phyloP scores from a whole-genome alignment of 1,140 invertebrate species.

The Ceratosolen solmsi region DNA sequence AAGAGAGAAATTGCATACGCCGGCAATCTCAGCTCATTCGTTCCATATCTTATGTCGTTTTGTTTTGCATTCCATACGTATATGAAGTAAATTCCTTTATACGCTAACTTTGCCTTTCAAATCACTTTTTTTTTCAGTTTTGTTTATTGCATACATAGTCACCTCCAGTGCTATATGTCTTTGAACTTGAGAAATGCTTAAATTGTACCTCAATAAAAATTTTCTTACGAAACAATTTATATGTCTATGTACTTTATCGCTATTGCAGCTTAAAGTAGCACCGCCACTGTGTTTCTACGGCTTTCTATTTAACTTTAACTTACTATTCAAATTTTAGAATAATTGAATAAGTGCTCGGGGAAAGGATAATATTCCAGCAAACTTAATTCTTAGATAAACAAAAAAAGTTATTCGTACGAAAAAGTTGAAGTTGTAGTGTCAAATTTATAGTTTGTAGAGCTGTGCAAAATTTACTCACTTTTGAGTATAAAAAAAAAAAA shows the following conservation, averaged over 20 bases:
- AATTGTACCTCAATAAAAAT: slow-evolving; percentile 8
- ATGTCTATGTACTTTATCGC: neutral
- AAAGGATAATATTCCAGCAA: neutral
- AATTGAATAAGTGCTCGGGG: neutral
- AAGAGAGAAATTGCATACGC: slow-evolving; percentile 29
- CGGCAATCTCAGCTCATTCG: slow-evolving; percentile 40
- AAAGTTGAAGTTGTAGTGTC: neutral
- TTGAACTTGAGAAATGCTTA: neutral
- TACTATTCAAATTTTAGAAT: neutral
- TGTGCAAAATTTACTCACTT: neutral
- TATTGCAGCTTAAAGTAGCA: neutral
- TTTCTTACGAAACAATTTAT: neutral
- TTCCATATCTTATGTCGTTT: slow-evolving; percentile 13
- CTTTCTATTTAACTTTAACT: neutral
- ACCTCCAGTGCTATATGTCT: neutral
- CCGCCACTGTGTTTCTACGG: neutral
- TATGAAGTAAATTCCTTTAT: neutral
- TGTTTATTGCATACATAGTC: neutral
- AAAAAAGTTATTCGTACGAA: neutral
- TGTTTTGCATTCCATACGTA: slow-evolving; percentile 22
- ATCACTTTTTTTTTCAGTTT: neutral
- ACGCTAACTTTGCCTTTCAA: slow-evolving; percentile 29
- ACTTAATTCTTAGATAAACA: neutral
- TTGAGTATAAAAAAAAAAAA: neutral
- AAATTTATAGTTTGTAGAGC: neutral